Evolutionary conservation across 2,888 invertebrate species (phyloP).

Genomic region (Limenitis camilla): DNA sequence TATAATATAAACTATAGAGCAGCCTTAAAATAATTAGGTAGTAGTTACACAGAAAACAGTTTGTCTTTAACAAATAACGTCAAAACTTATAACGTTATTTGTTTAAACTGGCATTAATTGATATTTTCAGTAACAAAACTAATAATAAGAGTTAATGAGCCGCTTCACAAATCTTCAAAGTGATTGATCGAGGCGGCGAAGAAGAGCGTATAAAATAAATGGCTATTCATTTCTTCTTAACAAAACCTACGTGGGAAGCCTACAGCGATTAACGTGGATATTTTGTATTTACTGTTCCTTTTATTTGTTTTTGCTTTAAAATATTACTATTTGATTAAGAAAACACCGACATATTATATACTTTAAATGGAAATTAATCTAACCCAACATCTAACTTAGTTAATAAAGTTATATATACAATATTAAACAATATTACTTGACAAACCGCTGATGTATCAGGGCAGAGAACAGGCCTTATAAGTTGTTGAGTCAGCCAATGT

Average conservation of each 20-base stretch:
- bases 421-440: too few species aligned
- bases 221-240: slow-evolving; percentile 18
- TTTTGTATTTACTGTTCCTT: not conserved
- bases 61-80: slow-evolving; percentile 6
- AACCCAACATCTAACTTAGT: too few species aligned
- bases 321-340: not conserved
- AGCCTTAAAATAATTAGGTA: too few species aligned
- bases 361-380: too few species aligned
- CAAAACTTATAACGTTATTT: not conserved
- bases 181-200: slow-evolving; percentile 22
- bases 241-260: slow-evolving; percentile 9
- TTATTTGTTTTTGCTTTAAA: not conserved
- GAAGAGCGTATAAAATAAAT: slow-evolving; percentile 22
- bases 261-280: slow-evolving; percentile 18
- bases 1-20: too few species aligned
- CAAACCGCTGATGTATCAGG: too few species aligned
- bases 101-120: slow-evolving; percentile 9
- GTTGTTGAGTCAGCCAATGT: too few species aligned
- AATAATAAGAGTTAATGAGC: slow-evolving; percentile 21
- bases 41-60: too few species aligned
- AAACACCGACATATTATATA: too few species aligned
- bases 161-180: slow-evolving; percentile 20
- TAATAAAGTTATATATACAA: too few species aligned
- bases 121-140: slow-evolving; percentile 5
- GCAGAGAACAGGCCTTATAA: too few species aligned